Percentiles rank a stretch among this genome's conserved stretches.
These are phyloP conservation scores for Crocodylus rhombifer DNA, from an alignment of 2,797 vertebrate species.

Conservation along the genomic window DNA sequence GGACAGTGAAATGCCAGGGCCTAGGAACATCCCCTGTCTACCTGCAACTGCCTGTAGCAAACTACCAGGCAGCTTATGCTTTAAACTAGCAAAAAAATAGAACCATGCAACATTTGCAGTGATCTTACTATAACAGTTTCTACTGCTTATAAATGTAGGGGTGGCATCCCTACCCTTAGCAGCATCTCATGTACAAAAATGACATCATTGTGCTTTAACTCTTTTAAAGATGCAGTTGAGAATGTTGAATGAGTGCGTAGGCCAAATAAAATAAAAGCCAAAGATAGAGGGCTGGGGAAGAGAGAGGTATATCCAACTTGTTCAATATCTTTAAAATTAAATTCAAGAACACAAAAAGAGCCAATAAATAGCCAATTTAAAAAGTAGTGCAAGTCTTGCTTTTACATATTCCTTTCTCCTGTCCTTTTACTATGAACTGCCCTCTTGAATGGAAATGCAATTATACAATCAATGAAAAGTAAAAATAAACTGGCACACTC, in stretches of 20 bases:
- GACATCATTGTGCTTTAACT: neutral
- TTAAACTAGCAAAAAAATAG: neutral
- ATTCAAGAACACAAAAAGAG: neutral
- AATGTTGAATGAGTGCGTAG: neutral
- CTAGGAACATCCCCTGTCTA: neutral
- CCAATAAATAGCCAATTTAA: neutral
- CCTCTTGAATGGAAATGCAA: neutral
- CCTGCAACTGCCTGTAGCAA: neutral
- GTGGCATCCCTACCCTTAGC: neutral
- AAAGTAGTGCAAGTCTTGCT: neutral
- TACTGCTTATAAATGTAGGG: neutral
- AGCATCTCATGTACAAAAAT: neutral
- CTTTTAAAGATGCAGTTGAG: accelerated
- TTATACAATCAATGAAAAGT: neutral
- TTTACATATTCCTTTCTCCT: neutral
- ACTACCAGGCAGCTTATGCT: neutral
- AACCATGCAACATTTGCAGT: neutral
- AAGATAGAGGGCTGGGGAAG: neutral
- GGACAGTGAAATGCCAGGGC: neutral
- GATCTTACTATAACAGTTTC: neutral
- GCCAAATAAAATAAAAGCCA: neutral
- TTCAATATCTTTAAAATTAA: neutral
- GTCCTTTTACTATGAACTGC: neutral
- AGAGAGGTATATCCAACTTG: neutral
- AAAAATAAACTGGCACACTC: slow-evolving; percentile 13